Evolutionary conservation across 2,888 invertebrate genomes (phyloP), one percentile per base, ranked within the genome.

Genomic region (Spicauda simplicius): DNA sequence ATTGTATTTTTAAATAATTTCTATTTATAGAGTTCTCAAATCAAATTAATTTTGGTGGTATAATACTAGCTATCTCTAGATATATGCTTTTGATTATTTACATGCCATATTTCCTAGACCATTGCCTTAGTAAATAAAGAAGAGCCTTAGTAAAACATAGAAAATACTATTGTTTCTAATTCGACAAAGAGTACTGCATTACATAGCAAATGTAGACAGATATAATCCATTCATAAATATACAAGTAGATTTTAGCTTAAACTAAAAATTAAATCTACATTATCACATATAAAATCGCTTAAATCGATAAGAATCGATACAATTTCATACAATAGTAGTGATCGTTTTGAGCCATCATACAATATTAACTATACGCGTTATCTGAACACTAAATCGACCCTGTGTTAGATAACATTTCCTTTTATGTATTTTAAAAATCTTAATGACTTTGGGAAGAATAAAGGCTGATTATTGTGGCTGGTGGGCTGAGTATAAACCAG

Each of bases 331-430:
- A 64, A 19, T 52, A 64, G 58, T 64, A 68, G 69, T 71, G 72
- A 69, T 65, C 64, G 74, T 77, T 76, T 76, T 75, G 76, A 76
- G 76, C 76, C 70, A 68, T 71, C 25, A 30, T 53, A 71, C 70
- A 71, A 68, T 71, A 71, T 63, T 62, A 19, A 18, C 53, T 59
- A 14, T 1, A 65, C 6, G n/a, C 25, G 56, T 69, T 63, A 69
- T 48, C 65, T 64, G 70, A 77, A 77, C 74, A 83, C 88, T 87
- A 85, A 81, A 79, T 68, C 68, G 73, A 83, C 84, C 86, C 86
- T 85, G 85, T 82, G 85, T 83, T 82, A 14, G 58, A 59, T 53
- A 64, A 64, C 33, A 30, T 55, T 64, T 2, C 5, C 25, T n/a
- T n/a, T n/a, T n/a, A n/a, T n/a, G n/a, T n/a, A n/a, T n/a, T n/a